phyloP scores from a whole-genome alignment of 1,140 invertebrate genomes.

The Phocides pigmalion region DNA sequence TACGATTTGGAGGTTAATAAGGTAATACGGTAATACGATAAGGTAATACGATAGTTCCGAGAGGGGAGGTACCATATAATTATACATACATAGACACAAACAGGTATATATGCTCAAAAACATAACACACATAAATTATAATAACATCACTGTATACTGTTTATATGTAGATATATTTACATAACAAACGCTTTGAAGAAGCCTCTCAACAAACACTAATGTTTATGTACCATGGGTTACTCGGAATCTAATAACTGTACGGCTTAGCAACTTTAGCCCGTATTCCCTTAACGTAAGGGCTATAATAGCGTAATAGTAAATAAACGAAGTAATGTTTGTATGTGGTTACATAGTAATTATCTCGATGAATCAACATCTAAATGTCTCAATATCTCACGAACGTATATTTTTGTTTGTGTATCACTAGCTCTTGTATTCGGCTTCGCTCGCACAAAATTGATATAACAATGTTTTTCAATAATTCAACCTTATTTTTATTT shows the following conservation, averaged over 20 bases:
- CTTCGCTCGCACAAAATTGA: no score
- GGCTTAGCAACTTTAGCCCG: background rate
- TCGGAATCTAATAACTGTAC: constrained; percentile 11
- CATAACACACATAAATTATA: no score
- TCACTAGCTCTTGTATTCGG: no score
- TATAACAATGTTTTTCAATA: no score
- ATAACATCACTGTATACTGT: no score
- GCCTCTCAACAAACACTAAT: constrained; percentile 11
- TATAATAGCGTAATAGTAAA: background rate
- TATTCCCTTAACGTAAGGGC: background rate
- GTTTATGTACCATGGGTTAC: constrained; percentile 17
- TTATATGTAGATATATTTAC: background rate
- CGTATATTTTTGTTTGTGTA: background rate
- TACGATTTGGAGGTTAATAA: no score
- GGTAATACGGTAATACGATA: no score
- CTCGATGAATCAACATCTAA: constrained; percentile 11
- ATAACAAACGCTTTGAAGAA: constrained; percentile 13
- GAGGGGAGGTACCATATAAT: no score
- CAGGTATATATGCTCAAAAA: no score
- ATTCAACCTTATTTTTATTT: no score
- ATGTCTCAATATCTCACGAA: constrained; percentile 15
- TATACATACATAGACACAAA: no score
- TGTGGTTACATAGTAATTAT: constrained; percentile 19
- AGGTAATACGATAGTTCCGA: no score
- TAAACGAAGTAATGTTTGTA: constrained; percentile 6